phyloP scores from a whole-genome alignment of 1,140 invertebrate species.

The Phymastichus coffea region DNA sequence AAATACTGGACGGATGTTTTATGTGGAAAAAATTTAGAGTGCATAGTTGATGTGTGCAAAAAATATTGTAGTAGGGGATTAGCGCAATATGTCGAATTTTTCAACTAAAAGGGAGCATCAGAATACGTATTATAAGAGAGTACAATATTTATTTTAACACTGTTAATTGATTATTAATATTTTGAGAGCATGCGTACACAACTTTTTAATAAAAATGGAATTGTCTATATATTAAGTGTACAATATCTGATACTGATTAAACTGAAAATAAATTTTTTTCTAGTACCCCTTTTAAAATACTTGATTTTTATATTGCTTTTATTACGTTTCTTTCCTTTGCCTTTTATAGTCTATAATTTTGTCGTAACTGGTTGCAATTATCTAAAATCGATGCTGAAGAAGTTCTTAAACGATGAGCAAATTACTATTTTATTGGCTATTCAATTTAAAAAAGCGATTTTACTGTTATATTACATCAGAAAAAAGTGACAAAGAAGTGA shows the following conservation, averaged over 20 bases:
- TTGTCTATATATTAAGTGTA: slow-evolving; percentile 39
- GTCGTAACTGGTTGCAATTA: too few relatives aligned
- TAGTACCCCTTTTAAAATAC: slow-evolving; percentile 1
- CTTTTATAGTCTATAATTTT: slow-evolving; percentile 2
- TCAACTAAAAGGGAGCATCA: slow-evolving; percentile 34
- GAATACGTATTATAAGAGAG: slow-evolving; percentile 47
- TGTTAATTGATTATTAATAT: slow-evolving; percentile 50
- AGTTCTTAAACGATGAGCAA: too few relatives aligned
- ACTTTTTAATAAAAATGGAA: slow-evolving; percentile 52
- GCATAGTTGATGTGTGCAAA: slow-evolving; percentile 27
- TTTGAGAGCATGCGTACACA: slow-evolving; percentile 49
- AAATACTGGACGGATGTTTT: slow-evolving; percentile 40
- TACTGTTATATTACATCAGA: too few relatives aligned
- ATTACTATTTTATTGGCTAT: neutral
- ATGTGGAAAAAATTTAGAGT: slow-evolving; percentile 28
- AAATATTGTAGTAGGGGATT: slow-evolving; percentile 30
- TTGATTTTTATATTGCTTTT: slow-evolving; percentile 1
- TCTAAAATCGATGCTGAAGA: too few relatives aligned
- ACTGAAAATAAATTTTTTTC: slow-evolving; percentile 10
- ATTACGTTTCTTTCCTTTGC: neutral
- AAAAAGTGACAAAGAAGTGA: slow-evolving; percentile 19
- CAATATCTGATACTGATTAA: slow-evolving; percentile 10
- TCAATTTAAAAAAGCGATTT: neutral
- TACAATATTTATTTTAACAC: slow-evolving; percentile 56
- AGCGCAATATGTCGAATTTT: slow-evolving; percentile 33